Evolutionary conservation across 2,797 vertebrate species (phyloP), one percentile per base, ranked within the genome.

Genomic region (Enteromius argenteus): DNA sequence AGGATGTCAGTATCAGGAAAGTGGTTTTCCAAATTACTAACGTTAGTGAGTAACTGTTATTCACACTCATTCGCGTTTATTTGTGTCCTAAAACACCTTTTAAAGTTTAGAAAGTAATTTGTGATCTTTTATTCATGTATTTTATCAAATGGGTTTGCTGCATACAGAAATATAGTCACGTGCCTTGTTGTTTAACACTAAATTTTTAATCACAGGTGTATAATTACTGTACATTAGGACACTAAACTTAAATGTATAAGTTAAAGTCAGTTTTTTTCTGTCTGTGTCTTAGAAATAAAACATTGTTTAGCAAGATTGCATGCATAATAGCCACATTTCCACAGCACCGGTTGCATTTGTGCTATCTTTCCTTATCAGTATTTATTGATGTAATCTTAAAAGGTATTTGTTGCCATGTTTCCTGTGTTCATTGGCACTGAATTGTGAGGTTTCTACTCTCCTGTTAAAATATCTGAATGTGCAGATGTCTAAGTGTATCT

Each of bases 401-500:
- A 49, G 8, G 58, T n/a, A 14, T 30, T 66, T 23, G 35, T 32
- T 72, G 30, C 35, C 21, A 21, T 44, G 7, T 32, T 64, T n/a
- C 14, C 23, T 72, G 56, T 69, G 23, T 51, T 51, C 14, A 68
- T 35, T 37, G 46, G 6, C 23, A 30, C 23, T n/a, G 19, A 73
- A 62, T 60, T 85, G 49, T 62, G 51, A 56, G 44, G 64, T 75
- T 72, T 23, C 23, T 53, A 60, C 27, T 51, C 32, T 78, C 27
- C n/a, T 73, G 13, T 37, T 42, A 6, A 51, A 35, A 51, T 62
- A 11, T 66, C 39, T n/a, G 21, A 58, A 15, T 78, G 44, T 49
- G 44, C 69, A 58, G 39, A 82, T 73, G 42, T 79, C 81, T 85
- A 27, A 86, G 85, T 86, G 78, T 39, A 58, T 85, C 53, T 79